These are phyloP conservation scores for Alligator sinensis DNA, from an alignment of 2,113 vertebrate species.

Conservation along the genomic window DNA sequence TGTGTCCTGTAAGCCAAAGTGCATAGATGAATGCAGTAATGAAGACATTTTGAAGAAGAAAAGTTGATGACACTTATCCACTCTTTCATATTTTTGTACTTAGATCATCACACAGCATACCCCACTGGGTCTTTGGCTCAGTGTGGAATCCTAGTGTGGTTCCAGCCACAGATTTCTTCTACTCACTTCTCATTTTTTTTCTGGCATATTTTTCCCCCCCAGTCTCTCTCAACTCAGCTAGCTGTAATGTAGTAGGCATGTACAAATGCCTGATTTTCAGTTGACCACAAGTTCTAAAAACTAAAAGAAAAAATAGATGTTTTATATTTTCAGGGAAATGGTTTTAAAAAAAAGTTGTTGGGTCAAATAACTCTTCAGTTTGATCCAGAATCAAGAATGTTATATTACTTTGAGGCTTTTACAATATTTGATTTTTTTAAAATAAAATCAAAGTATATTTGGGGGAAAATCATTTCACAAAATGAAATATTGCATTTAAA, in stretches of 20 bases:
- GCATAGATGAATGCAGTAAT: not conserved
- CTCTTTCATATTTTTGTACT: not conserved
- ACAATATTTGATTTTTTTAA: not conserved
- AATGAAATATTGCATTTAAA: not conserved
- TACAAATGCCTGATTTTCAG: not conserved
- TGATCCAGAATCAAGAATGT: not conserved
- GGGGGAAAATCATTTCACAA: too few relatives aligned
- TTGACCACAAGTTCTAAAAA: not conserved
- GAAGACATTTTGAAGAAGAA: constrained; percentile 4
- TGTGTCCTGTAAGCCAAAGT: not conserved
- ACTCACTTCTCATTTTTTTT: not conserved
- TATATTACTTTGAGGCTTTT: not conserved
- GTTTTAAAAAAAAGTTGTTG: not conserved
- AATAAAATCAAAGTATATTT: too few relatives aligned
- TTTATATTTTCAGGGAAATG: not conserved
- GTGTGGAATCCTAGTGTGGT: not conserved
- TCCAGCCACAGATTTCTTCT: not conserved
- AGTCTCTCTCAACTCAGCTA: not conserved
- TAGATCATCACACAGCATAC: not conserved
- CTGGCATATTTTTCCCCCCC: not conserved
- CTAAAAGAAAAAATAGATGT: not conserved
- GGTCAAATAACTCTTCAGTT: not conserved
- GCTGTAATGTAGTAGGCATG: not conserved
- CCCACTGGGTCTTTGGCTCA: not conserved
- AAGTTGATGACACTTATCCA: not conserved